phyloP scores from a whole-genome alignment of 2,113 vertebrate species.

The Lates calcarifer region DNA sequence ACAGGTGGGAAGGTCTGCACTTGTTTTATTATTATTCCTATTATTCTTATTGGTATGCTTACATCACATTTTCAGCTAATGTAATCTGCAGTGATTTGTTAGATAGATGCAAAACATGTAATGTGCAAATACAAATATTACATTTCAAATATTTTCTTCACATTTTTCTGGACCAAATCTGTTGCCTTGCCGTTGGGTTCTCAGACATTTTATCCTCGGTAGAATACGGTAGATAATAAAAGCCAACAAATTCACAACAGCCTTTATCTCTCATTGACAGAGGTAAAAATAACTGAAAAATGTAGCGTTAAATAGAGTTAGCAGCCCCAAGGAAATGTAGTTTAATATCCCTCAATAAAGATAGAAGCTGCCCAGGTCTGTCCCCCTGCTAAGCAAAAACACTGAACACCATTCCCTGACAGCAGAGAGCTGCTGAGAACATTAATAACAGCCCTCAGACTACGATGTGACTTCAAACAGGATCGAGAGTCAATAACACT shows the following conservation, averaged over 20 bases:
- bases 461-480: constrained; percentile 45
- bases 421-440: constrained; percentile 45
- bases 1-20: not conserved
- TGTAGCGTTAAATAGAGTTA: constrained; percentile 32
- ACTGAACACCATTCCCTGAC: constrained; percentile 34
- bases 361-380: constrained; percentile 45
- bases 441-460: constrained; percentile 51
- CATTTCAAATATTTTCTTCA: not conserved
- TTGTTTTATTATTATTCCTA: not conserved
- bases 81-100: not conserved
- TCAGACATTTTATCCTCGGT: not conserved
- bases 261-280: constrained; percentile 26
- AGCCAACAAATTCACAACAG: constrained; percentile 18
- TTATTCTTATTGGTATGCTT: not conserved
- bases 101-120: not conserved
- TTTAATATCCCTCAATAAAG: constrained; percentile 62
- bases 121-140: not conserved
- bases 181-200: not conserved
- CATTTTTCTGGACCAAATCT: not conserved
- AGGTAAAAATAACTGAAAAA: constrained; percentile 12
- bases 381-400: constrained; percentile 40
- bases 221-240: constrained; percentile 16
- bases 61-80: not conserved
- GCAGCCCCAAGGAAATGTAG: constrained; percentile 47
- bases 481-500: constrained; percentile 61